These are phyloP conservation scores for Rhabdomys pumilio DNA, from an alignment of 2,797 vertebrate species.

Conservation along the genomic window DNA sequence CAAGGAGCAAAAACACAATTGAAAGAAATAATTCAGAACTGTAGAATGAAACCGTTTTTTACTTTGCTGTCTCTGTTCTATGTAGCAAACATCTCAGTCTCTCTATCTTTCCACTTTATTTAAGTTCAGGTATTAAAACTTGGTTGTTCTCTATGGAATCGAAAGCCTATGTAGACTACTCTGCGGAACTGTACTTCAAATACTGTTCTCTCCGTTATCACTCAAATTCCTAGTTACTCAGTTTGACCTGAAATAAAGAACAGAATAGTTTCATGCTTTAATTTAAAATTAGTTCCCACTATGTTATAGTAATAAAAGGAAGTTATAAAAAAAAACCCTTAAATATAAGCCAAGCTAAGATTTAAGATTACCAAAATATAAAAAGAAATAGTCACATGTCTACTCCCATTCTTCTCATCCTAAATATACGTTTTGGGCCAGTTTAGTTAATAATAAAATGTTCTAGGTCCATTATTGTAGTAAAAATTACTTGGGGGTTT, in stretches of 20 bases:
- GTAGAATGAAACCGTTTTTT: conserved; percentile 57
- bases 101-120: not conserved
- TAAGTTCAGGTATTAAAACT: conserved; percentile 74
- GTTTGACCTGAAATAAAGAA: conserved; percentile 47
- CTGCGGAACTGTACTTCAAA: conserved; percentile 56
- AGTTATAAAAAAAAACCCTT: conserved; percentile 36
- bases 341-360: conserved; percentile 45
- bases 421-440: conserved; percentile 39
- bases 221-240: conserved; percentile 32
- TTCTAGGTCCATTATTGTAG: not conserved
- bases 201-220: conserved; percentile 68
- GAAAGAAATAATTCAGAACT: conserved; percentile 53
- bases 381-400: not conserved
- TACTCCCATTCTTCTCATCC: conserved; percentile 53
- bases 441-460: too few relatives aligned
- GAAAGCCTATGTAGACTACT: conserved; percentile 49
- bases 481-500: not conserved
- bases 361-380: conserved; percentile 51
- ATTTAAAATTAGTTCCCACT: conserved; percentile 69
- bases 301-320: conserved; percentile 61
- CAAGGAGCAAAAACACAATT: conserved; percentile 24
- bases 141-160: conserved; percentile 62
- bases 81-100: too few relatives aligned
- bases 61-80: conserved; percentile 1
- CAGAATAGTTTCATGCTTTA: conserved; percentile 47